These are phyloP conservation scores for Nebria salina DNA, from an alignment of 2,888 invertebrate species.

Conservation along the genomic window DNA sequence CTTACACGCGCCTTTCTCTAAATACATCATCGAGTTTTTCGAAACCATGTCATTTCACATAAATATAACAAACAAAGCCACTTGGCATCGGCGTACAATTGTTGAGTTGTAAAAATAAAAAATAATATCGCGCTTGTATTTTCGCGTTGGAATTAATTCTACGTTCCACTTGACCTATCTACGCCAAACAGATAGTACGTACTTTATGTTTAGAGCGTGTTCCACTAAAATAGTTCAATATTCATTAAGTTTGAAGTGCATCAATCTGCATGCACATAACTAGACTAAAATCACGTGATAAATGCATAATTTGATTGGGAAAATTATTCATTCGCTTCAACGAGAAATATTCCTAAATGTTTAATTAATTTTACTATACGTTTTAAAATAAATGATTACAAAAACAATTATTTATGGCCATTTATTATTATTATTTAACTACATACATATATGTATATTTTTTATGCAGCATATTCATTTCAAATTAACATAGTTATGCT, in stretches of 20 bases:
- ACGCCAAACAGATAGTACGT: not conserved
- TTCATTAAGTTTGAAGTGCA: conserved; percentile 36
- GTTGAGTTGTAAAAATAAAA: not conserved
- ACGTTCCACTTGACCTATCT: not conserved
- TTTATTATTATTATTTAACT: too few species aligned
- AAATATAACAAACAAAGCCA: not conserved
- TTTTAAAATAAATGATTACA: too few species aligned
- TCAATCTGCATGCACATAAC: not conserved
- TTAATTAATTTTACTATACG: not conserved
- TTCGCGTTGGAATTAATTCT: not conserved
- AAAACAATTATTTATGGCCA: too few species aligned
- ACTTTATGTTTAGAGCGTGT: not conserved
- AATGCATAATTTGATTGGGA: not conserved
- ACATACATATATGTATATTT: too few species aligned
- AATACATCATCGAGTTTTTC: not conserved
- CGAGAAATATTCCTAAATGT: not conserved
- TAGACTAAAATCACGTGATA: not conserved
- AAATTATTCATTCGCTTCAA: not conserved
- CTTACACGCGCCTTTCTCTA: not conserved
- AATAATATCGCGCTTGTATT: not conserved
- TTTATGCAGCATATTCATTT: too few species aligned
- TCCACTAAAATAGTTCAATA: conserved; percentile 31
- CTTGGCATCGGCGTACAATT: not conserved
- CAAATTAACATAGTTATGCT: too few species aligned
- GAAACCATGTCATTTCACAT: not conserved